Base-by-base conservation (phyloP, 2,888 invertebrate species). In the Xestia xanthographa region DNA sequence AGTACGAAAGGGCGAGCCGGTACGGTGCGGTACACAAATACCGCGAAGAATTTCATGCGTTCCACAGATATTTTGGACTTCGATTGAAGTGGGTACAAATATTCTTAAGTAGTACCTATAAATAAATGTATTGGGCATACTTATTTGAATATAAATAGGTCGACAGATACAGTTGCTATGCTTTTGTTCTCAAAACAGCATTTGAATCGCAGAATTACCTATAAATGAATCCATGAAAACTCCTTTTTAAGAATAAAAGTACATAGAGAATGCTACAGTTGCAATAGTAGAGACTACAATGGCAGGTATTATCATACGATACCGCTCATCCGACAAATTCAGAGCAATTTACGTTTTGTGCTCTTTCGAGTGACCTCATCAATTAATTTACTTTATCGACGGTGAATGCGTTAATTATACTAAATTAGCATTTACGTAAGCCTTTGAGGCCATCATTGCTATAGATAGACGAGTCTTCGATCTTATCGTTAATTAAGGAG, bases 321-420 rank as follows among this genome's bases (percentile, higher is more conserved):
- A 66, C 72, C 73, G 79, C 82, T 86, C 85, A 89, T 88, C 89
- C 87, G 83, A 84, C 89, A 89, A 92, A 93, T 93, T 92, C 87
- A 90, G 90, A 88, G 87, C 91, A 93, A 94, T 94, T 90, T 89
- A 86, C 72, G 69, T 86, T 92, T 92, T 90, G 90, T 89, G 89
- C 91, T 91, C 92, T 92, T 94, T 91, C 88, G 88, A 88, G 89
- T 93, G 94, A 94, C 95, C 95, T 95, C 94, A 92, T 92, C 92
- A 91, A 94, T 93, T 95, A 94, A 93, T 93, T 93, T 92, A 93
- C 94, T 91, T 92, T 90, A 93, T 92, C 91, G 92, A 89, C 89
- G 90, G 89, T 90, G 90, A 90, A 91, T 92, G 87, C 91, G 88
- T 89, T 94, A 92, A 95, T 94, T 91, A 92, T 86, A 86, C 85